phyloP scores from a whole-genome alignment of 2,113 vertebrate genomes.

The Lontra canadensis region DNA sequence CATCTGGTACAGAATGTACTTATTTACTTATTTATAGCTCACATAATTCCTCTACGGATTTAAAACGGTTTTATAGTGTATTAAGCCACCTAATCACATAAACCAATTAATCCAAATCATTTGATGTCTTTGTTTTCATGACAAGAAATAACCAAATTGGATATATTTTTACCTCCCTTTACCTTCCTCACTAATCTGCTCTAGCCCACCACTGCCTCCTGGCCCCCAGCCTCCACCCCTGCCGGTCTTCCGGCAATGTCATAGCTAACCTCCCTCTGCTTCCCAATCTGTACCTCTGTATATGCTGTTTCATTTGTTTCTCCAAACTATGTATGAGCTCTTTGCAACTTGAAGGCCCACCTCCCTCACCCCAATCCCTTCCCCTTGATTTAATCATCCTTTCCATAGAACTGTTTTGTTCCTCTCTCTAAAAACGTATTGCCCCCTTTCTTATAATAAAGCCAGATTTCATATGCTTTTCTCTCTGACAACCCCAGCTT shows the following conservation, averaged over 20 bases:
- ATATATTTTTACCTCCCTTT: slow-evolving; percentile 24
- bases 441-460: background rate
- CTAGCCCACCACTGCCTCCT: background rate
- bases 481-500: background rate
- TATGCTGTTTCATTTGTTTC: background rate
- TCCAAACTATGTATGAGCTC: background rate
- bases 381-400: background rate
- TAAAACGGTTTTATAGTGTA: slow-evolving; percentile 43
- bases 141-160: slow-evolving; percentile 28
- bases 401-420: background rate
- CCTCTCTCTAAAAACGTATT: background rate
- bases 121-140: slow-evolving; percentile 61
- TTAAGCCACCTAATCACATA: slow-evolving; percentile 52
- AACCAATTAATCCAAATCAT: slow-evolving; percentile 50
- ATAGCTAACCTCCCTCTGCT: background rate
- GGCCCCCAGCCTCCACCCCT: background rate
- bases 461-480: background rate
- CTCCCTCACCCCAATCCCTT: background rate
- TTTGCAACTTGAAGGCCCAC: background rate
- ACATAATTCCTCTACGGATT: background rate
- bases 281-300: background rate
- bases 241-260: background rate
- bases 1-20: background rate
- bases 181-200: background rate
- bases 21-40: slow-evolving; percentile 54